Percentiles rank a stretch among this genome's conserved stretches.
Conservation (phyloP, 1,140 invertebrate species). For the Macrocentrus cingulum region DNA sequence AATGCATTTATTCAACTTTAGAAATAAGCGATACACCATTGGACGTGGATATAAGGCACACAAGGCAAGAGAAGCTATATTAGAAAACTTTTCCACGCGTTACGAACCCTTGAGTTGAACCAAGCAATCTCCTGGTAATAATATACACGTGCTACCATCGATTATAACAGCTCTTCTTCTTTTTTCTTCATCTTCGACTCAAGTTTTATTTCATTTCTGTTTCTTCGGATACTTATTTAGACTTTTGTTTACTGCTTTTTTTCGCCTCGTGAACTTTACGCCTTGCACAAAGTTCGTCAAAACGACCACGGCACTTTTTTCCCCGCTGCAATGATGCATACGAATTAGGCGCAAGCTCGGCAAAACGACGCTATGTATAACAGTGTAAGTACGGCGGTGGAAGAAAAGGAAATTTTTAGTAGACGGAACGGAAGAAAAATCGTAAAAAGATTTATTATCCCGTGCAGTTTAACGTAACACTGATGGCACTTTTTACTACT, state of each 20-base stretch:
- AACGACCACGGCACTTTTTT: too few species aligned
- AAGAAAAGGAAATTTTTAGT: constrained; percentile 1
- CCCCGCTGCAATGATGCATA: too few species aligned
- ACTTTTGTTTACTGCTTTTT: too few species aligned
- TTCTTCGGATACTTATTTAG: not conserved
- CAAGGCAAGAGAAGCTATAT: constrained; percentile 27
- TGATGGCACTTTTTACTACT: constrained; percentile 8
- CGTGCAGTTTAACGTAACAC: constrained; percentile 4
- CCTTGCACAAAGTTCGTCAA: too few species aligned
- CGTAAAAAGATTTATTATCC: constrained; percentile 14
- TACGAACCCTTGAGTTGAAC: constrained; percentile 27
- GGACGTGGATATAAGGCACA: not conserved
- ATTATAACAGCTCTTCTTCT: constrained; percentile 29
- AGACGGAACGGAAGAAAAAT: not conserved
- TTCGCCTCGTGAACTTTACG: too few species aligned
- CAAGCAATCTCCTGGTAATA: constrained; percentile 33
- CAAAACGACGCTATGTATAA: too few species aligned
- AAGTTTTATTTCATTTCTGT: not conserved
- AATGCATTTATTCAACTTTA: too few species aligned
- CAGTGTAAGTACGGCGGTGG: not conserved
- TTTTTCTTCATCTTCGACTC: constrained; percentile 18
- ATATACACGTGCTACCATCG: constrained; percentile 31
- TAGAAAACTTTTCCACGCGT: constrained; percentile 34
- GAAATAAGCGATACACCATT: too few species aligned
- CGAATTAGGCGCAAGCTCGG: too few species aligned